Evolutionary conservation across 2,888 invertebrate genomes (phyloP).

Genomic region (Cyrtodaria siliqua): DNA sequence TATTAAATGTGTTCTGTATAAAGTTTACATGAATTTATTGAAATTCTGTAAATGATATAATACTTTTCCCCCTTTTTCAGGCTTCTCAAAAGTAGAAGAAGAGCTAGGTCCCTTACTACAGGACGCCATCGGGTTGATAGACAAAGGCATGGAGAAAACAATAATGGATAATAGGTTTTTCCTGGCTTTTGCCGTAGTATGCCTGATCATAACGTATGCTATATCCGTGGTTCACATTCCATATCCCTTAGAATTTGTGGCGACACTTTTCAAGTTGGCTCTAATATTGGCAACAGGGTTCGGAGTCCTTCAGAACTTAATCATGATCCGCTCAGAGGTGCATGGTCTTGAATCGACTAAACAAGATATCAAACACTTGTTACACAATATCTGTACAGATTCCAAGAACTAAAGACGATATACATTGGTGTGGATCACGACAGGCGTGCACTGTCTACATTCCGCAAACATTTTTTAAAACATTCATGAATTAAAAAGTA

Average conservation of each 20-base stretch:
- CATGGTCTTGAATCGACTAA: constrained; percentile 72
- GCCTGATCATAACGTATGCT: constrained; percentile 60
- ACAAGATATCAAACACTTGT: constrained; percentile 66
- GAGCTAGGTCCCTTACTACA: constrained; percentile 49
- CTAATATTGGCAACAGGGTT: constrained; percentile 70
- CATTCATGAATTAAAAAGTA: no score
- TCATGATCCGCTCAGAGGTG: constrained; percentile 74
- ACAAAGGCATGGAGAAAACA: constrained; percentile 67
- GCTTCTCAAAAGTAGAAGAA: not conserved
- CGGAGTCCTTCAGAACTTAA: constrained; percentile 71
- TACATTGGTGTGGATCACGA: no score
- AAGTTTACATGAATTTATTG: no score
- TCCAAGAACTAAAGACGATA: no score
- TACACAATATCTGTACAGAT: constrained; percentile 24
- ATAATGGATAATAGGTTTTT: constrained; percentile 66
- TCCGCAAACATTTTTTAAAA: no score
- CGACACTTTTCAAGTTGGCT: constrained; percentile 59
- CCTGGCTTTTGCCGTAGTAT: constrained; percentile 56
- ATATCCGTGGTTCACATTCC: constrained; percentile 63
- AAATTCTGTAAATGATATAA: no score
- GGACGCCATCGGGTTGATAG: constrained; percentile 64
- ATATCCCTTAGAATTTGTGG: constrained; percentile 59
- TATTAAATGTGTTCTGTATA: no score
- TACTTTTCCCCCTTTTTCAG: no score
- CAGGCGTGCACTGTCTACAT: no score